phyloP scores from a whole-genome alignment of 2,888 invertebrate species.

The Drosophila formosana region DNA sequence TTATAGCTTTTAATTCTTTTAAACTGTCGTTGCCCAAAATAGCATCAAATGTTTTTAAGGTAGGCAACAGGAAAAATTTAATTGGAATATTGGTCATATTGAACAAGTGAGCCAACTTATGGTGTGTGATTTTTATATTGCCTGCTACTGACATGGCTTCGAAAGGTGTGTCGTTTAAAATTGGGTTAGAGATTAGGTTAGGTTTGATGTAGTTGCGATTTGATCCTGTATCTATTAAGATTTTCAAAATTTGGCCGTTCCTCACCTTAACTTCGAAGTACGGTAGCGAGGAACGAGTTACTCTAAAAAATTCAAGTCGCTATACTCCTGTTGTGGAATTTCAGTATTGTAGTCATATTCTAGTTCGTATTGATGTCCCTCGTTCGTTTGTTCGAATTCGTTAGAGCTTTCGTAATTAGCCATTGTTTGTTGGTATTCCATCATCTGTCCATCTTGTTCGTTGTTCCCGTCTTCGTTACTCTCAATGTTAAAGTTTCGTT shows the following conservation, averaged over 20 bases:
- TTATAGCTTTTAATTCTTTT: slow-evolving; percentile 4
- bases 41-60: slow-evolving; percentile 8
- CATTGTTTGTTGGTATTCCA: too few species aligned
- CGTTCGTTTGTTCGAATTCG: not conserved
- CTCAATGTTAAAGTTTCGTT: too few species aligned
- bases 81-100: not conserved
- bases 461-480: too few species aligned
- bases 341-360: not conserved
- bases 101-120: slow-evolving; percentile 1
- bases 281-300: slow-evolving; percentile 5
- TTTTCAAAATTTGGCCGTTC: not conserved
- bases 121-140: slow-evolving; percentile 6
- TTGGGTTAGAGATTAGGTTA: not conserved
- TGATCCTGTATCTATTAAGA: not conserved
- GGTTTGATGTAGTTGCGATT: not conserved
- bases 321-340: not conserved
- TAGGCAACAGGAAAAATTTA: slow-evolving; percentile 3
- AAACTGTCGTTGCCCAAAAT: slow-evolving; percentile 7
- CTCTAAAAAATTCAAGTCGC: not conserved
- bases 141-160: slow-evolving; percentile 4
- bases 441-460: too few species aligned
- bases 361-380: slow-evolving; percentile 1
- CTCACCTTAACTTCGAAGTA: slow-evolving; percentile 2
- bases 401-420: not conserved
- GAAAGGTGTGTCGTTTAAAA: not conserved